A percentile compares a stretch with the other conserved stretches of the same genome.
Evolutionary conservation across 2,888 invertebrate species (phyloP).

Genomic region (Biston stratarius): DNA sequence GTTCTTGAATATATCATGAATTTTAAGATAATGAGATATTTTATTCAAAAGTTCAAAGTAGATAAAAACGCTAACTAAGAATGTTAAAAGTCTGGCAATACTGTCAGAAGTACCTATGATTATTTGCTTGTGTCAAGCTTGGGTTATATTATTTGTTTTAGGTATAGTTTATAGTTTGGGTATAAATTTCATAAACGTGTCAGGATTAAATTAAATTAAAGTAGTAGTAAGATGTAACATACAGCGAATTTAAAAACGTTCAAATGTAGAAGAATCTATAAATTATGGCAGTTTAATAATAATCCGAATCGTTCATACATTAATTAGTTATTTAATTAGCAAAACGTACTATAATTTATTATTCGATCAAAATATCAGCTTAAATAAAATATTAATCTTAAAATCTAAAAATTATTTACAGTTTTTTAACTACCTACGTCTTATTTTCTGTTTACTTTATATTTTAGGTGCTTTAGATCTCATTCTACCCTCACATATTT

Average conservation of each 20-base stretch:
- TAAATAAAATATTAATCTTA: background rate
- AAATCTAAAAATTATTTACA: background rate
- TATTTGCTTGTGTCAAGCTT: too few relatives aligned
- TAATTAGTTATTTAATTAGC: conserved; percentile 27
- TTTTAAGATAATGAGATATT: too few relatives aligned
- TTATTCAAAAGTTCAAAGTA: too few relatives aligned
- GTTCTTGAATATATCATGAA: too few relatives aligned
- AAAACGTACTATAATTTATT: conserved; percentile 6
- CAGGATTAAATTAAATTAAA: too few relatives aligned
- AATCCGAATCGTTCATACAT: background rate
- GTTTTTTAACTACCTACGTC: background rate
- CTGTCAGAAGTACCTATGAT: too few relatives aligned
- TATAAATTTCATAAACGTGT: too few relatives aligned
- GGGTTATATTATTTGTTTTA: too few relatives aligned
- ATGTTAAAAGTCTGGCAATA: too few relatives aligned
- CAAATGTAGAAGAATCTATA: conserved; percentile 33
- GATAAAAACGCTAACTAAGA: too few relatives aligned
- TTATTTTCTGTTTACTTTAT: background rate
- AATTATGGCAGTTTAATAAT: conserved; percentile 29
- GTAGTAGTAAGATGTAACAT: too few relatives aligned
- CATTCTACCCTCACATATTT: background rate
- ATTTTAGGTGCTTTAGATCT: background rate
- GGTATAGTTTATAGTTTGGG: too few relatives aligned
- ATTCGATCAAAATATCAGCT: background rate
- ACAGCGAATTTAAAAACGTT: conserved; percentile 8